phyloP scores from a whole-genome alignment of 1,140 invertebrate species.

The Drosophila ercepeae region DNA sequence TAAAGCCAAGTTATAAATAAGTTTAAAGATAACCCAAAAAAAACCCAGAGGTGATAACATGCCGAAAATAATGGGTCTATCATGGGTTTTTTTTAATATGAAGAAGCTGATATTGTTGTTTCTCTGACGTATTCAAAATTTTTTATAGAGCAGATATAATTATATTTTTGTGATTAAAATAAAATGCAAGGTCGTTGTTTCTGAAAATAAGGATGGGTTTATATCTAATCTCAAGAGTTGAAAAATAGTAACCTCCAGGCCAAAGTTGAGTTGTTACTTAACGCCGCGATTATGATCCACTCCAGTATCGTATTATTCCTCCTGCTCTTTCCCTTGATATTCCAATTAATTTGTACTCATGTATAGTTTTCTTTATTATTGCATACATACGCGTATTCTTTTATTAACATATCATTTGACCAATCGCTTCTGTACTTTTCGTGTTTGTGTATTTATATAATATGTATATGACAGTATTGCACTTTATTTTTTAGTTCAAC shows the following conservation, averaged over 20 bases:
- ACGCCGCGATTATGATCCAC: too few relatives aligned
- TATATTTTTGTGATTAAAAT: not conserved
- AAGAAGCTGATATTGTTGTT: not conserved
- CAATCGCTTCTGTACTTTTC: conserved; percentile 12
- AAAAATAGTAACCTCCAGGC: not conserved
- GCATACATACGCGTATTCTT: conserved; percentile 45
- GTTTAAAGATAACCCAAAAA: not conserved
- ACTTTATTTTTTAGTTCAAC: conserved; percentile 43
- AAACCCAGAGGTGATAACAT: not conserved
- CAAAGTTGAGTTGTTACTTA: not conserved
- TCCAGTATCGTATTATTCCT: too few relatives aligned
- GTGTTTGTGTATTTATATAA: conserved; percentile 35
- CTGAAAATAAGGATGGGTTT: too few relatives aligned
- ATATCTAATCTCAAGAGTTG: not conserved
- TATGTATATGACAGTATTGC: conserved; percentile 50
- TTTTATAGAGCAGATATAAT: not conserved
- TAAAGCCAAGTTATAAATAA: conserved; percentile 60
- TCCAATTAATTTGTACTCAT: conserved; percentile 14
- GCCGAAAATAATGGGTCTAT: not conserved
- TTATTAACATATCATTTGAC: conserved; percentile 50
- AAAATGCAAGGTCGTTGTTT: not conserved
- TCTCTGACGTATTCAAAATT: not conserved
- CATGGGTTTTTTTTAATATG: not conserved
- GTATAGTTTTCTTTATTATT: conserved; percentile 52
- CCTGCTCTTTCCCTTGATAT: not conserved